Conservation (phyloP, 2,888 invertebrate genomes). For the Danaus chrysippus region DNA sequence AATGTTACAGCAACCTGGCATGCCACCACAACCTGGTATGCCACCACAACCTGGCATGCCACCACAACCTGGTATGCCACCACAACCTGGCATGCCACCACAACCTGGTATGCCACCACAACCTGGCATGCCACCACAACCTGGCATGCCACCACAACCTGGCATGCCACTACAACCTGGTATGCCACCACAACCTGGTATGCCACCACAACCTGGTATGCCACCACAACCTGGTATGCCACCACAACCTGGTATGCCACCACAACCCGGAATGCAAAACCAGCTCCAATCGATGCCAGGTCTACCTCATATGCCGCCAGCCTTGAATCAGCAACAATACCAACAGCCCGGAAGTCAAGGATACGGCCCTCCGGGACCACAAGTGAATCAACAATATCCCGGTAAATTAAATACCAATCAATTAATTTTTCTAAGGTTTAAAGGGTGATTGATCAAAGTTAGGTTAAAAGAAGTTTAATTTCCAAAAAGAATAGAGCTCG, state of each 20-base stretch:
- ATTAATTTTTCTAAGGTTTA: neutral
- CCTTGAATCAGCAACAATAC: conserved; percentile 55
- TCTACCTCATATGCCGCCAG: conserved; percentile 51
- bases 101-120: conserved; percentile 31
- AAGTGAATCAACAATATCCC: conserved; percentile 41
- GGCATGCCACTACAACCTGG: conserved; percentile 37
- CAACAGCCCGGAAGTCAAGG: conserved; percentile 50
- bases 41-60: conserved; percentile 33
- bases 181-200: conserved; percentile 26
- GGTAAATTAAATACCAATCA: conserved; percentile 40
- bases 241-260: conserved; percentile 45
- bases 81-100: conserved; percentile 36
- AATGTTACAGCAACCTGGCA: conserved; percentile 47
- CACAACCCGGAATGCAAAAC: conserved; percentile 32
- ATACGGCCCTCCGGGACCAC: conserved; percentile 40
- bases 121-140: conserved; percentile 34
- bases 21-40: conserved; percentile 38
- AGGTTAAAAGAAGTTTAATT: too few species aligned
- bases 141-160: conserved; percentile 46
- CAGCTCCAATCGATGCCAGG: conserved; percentile 35
- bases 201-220: conserved; percentile 32
- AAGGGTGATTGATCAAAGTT: too few species aligned
- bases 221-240: conserved; percentile 41
- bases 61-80: conserved; percentile 38
- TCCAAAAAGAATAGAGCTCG: too few species aligned